These are phyloP conservation scores for Callithrix jacchus DNA, from an alignment of 2,113 vertebrate species.

Conservation along the genomic window DNA sequence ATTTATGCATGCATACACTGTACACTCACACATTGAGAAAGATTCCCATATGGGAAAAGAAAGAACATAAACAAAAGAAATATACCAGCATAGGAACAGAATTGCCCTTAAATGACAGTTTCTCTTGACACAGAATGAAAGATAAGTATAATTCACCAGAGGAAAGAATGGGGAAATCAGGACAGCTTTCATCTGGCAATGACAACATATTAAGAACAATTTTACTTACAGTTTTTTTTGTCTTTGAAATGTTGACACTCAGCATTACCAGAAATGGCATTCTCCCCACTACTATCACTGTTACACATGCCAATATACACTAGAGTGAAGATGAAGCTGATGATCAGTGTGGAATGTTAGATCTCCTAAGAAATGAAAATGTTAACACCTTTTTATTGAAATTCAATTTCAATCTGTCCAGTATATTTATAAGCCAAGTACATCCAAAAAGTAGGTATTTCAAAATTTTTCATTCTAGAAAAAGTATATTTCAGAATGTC, in stretches of 20 bases:
- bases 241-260: constrained; percentile 52
- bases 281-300: neutral
- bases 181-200: constrained; percentile 47
- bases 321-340: neutral
- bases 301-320: neutral
- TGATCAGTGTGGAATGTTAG: neutral
- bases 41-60: constrained; percentile 57
- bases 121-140: constrained; percentile 70
- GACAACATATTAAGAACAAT: constrained; percentile 60
- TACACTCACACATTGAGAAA: neutral
- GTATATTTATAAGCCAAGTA: neutral
- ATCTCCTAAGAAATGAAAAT: neutral
- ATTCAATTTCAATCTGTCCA: neutral
- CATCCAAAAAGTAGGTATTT: neutral
- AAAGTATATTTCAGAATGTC: neutral
- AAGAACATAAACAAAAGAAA: constrained; percentile 64
- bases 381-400: neutral
- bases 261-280: constrained; percentile 47
- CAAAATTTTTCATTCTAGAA: neutral
- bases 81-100: constrained; percentile 58
- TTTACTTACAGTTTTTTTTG: constrained; percentile 53
- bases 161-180: constrained; percentile 64
- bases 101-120: constrained; percentile 67
- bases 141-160: constrained; percentile 59
- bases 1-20: constrained; percentile 32